Base-by-base conservation (phyloP, 2,797 vertebrate species). In the Eulemur coronatus region DNA sequence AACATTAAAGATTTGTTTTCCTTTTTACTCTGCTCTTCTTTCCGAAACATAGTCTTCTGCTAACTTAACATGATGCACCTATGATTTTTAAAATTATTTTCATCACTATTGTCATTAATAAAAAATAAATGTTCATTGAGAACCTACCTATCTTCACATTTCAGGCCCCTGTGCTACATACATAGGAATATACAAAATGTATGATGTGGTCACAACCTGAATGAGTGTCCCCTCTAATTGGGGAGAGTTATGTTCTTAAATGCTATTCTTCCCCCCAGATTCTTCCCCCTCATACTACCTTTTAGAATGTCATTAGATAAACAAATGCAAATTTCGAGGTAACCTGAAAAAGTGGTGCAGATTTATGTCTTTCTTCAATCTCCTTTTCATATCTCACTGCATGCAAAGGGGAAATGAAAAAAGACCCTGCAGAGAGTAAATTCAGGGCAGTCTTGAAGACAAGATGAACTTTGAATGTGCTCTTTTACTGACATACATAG, bases 1-100 rank as follows among this genome's bases (percentile, higher is more conserved):
- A 92, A 33, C 28, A 84, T 41, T 79, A 84, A 79, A 95, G 11
- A 75, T 84, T 41, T 93, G 9, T 50, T 95, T 97, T 92, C 52
- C 15, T 24, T 89, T 91, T 57, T 52, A 57, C 8, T 61, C n/a
- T 90, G 4, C 33, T 92, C 20, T 96, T 91, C 10, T 52, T 80
- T 92, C 33, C 57, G 61, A 50, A 84, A 88, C 30, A 81, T 84
- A 87, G 41, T 55, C 28, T 80, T 94, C 38, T 84, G 72, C 80
- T 96, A 61, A 87, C 38, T 52, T 70, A 65, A 33, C 38, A 65
- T 12, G 38, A 67, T 38, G 50, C 20, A 63, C 67, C 70, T 84
- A 33, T 55, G 50, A 80, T 46, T 91, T 79, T 95, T 67, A 10
- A 84, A 7, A 50, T 80, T 46, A 48, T 90, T 80, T 93, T 80